Evolutionary conservation across 2,888 invertebrate genomes (phyloP).

Genomic region (Orchesellides sinensis): DNA sequence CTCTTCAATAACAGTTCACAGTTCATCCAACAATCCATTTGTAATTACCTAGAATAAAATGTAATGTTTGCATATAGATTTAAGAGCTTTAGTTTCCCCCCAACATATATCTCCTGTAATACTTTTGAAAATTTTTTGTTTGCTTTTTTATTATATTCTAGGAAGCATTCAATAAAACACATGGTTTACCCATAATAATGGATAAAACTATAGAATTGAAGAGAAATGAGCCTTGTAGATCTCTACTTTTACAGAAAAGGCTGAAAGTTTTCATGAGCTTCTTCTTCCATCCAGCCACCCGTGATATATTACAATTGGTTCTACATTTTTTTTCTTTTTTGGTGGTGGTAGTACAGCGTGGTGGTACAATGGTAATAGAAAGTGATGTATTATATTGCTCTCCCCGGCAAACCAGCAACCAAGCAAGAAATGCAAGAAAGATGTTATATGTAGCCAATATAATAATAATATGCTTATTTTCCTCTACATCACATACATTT

Average conservation of each 20-base stretch:
- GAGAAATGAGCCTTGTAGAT: not conserved
- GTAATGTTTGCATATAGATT: conserved; percentile 7
- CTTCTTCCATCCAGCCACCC: conserved; percentile 40
- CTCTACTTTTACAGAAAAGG: not conserved
- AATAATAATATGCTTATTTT: conserved; percentile 2
- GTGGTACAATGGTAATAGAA: conserved; percentile 26
- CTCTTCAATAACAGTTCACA: not conserved
- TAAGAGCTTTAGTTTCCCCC: not conserved
- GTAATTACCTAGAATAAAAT: not conserved
- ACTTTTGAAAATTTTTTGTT: conserved; percentile 5
- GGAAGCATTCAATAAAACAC: conserved; percentile 16
- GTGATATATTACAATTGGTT: conserved; percentile 58
- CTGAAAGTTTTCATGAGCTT: conserved; percentile 17
- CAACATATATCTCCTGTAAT: not conserved
- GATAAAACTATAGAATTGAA: not conserved
- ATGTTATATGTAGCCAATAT: not conserved
- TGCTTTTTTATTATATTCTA: conserved; percentile 1
- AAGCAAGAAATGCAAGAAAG: not conserved
- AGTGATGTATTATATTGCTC: conserved; percentile 48
- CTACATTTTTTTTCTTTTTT: conserved; percentile 21
- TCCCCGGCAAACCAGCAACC: conserved; percentile 20
- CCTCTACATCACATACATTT: not conserved
- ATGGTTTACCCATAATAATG: conserved; percentile 1
- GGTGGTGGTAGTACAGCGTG: not conserved
- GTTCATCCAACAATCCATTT: not conserved